Evolutionary conservation across 2,888 invertebrate genomes (phyloP), one percentile per base, ranked within the genome.

Genomic region (Mythimna loreyi): DNA sequence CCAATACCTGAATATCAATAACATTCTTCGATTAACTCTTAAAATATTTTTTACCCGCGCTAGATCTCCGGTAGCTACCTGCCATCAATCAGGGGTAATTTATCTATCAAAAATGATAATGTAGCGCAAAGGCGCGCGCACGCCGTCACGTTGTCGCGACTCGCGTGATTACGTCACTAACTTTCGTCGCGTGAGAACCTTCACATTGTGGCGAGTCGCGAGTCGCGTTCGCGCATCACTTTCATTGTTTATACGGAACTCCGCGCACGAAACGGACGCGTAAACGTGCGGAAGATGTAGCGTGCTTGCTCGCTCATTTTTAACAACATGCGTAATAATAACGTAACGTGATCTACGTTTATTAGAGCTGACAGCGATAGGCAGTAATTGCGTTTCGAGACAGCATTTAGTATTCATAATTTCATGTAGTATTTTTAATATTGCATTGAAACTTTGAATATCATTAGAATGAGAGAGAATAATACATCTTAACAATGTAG

Each of bases 181-280:
- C 92, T 93, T 93, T 94, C 93, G 88, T 93, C 91, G 92, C 94
- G 93, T 95, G 95, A 92, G 95, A 95, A 95, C 90, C 90, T 86
- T 84, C 74, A 85, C 86, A 87, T 88, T 89, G 89, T 87, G 81
- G 82, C 73, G 58, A 55, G 53, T 72, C 84, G 87, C 87, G 87
- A 72, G 53, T 73, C 85, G 87, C 86, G 88, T 91, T 57, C 85
- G 88, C 87, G 88, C 91, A 91, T 92, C 93, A 93, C 93, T 94
- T 94, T 94, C 94, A 89, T 92, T 91, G 91, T 89, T 87, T 84
- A 86, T 88, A 87, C 87, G 88, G 89, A 91, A 90, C 89, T 85
- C 74, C 64, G 65, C 70, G 67, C 82, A 73, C 76, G 78, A 78
- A 81, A 79, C 72, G 73, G 58, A 79, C 65, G 55, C 61, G 74